Base-by-base conservation (phyloP, 2,888 invertebrate genomes). In the Drosophila trichaetosa region DNA sequence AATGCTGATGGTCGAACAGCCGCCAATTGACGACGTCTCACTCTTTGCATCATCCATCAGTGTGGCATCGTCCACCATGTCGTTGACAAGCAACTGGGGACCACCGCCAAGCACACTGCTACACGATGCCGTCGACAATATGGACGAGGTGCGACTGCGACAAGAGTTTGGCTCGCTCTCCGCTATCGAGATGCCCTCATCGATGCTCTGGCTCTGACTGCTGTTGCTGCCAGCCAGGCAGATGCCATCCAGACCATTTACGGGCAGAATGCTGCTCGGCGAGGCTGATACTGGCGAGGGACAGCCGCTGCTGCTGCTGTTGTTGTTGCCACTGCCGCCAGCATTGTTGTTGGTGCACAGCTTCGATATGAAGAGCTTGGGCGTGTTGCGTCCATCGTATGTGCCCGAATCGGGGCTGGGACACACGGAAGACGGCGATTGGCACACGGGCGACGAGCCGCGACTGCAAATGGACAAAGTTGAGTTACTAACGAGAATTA, bases 401-500 rank as follows among this genome's bases (percentile, higher is more conserved):
- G 92, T 93, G 42, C 93, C 93, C 27, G 93, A 93, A 75, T 93
- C 93, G 18, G 93, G 93, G 53, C 93, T 93, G 62, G 92, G 92
- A 51, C 93, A 93, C 38, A 93, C 87, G 6, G 93, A 92, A 16
- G 93, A 92, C n/a, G 93, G 93, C 21, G 93, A 93, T 91, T 93
- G 93, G 72, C 93, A 93, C 67, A 93, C 89, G 4, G 93, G 93
- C 54, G 93, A 93, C 4, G 93, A 91, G 16, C 93, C 93, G 33
- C 93, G 92, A 67, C 93, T 93, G 73, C 57, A 87, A 79, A 10
- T 49, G 57, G 52, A 67, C 42, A 63, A 53, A 21, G 13, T 16
- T 31, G 3, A 31, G 16, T 49, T 48, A 34, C n/a, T 18, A 57
- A 31, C 31, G 29, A 46, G 31, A 42, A 24, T 34, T 36, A n/a